Evolutionary conservation across 2,797 vertebrate species (phyloP).

Genomic region (Dallia pectoralis): DNA sequence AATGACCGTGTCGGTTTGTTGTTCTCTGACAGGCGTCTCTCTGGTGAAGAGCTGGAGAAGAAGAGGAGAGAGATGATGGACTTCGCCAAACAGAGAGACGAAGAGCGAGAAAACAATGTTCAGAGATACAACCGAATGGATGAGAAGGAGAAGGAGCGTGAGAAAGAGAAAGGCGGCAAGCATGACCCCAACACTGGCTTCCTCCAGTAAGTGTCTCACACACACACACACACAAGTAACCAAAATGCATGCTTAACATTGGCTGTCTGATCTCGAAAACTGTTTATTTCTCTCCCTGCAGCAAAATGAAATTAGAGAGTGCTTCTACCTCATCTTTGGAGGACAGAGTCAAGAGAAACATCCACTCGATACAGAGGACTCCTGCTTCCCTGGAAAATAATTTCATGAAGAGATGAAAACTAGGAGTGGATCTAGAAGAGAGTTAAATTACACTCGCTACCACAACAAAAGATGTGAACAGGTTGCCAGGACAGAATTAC

Average conservation of each 20-base stretch:
- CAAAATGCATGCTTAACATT: not conserved
- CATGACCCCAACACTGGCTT: constrained; percentile 78
- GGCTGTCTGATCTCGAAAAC: not conserved
- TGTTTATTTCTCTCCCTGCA: constrained; percentile 49
- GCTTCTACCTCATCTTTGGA: constrained; percentile 86
- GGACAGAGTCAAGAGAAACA: constrained; percentile 92
- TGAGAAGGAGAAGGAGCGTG: constrained; percentile 76
- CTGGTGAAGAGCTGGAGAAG: constrained; percentile 82
- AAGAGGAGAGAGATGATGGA: constrained; percentile 89
- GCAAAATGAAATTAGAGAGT: constrained; percentile 90
- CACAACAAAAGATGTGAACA: not conserved
- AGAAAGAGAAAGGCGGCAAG: constrained; percentile 60
- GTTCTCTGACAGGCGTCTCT: constrained; percentile 76
- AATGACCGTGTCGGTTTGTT: not conserved
- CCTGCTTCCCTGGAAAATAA: constrained; percentile 85
- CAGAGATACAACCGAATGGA: constrained; percentile 83
- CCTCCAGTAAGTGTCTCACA: constrained; percentile 82
- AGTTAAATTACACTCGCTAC: not conserved
- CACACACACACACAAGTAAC: too few species aligned
- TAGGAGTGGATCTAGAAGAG: not conserved
- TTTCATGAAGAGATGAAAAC: constrained; percentile 84
- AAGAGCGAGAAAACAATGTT: constrained; percentile 83
- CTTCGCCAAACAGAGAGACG: constrained; percentile 85
- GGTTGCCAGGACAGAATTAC: not conserved
- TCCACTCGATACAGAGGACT: constrained; percentile 93